These are phyloP conservation scores for Rallus limicola DNA, from an alignment of 2,113 vertebrate species.

Conservation along the genomic window DNA sequence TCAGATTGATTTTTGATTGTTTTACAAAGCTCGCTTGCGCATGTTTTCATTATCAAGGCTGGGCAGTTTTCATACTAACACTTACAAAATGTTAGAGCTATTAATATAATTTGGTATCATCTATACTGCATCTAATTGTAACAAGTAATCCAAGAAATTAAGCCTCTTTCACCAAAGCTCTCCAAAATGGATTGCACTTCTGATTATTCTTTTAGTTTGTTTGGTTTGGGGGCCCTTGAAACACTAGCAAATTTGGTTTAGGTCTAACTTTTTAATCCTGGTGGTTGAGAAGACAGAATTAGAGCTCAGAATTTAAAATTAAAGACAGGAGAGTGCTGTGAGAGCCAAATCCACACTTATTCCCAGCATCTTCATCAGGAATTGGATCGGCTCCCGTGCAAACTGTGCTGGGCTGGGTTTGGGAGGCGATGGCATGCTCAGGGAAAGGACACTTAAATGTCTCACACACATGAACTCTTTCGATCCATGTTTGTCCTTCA, in stretches of 20 bases:
- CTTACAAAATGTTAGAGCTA: slow-evolving; percentile 11
- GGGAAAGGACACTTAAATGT: background rate
- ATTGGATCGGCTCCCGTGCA: accelerated
- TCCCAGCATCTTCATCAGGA: accelerated
- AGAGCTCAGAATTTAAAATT: background rate
- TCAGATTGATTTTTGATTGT: slow-evolving; percentile 57
- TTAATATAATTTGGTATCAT: slow-evolving; percentile 44
- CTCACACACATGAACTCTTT: accelerated
- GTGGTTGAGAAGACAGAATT: background rate
- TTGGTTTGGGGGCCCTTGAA: background rate
- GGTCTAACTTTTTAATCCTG: background rate
- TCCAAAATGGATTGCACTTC: background rate
- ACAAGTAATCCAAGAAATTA: slow-evolving; percentile 22
- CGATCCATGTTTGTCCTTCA: background rate
- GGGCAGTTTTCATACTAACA: slow-evolving; percentile 43
- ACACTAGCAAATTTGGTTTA: background rate
- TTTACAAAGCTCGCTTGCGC: slow-evolving; percentile 11
- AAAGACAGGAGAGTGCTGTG: accelerated
- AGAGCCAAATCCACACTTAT: accelerated
- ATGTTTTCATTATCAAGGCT: slow-evolving; percentile 37
- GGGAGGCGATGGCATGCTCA: accelerated
- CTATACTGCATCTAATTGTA: slow-evolving; percentile 17
- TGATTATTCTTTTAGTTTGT: background rate
- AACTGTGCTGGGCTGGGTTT: background rate
- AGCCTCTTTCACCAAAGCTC: slow-evolving; percentile 20